Evolutionary conservation across 2,113 vertebrate genomes (phyloP).

Genomic region (Dasypus novemcinctus): DNA sequence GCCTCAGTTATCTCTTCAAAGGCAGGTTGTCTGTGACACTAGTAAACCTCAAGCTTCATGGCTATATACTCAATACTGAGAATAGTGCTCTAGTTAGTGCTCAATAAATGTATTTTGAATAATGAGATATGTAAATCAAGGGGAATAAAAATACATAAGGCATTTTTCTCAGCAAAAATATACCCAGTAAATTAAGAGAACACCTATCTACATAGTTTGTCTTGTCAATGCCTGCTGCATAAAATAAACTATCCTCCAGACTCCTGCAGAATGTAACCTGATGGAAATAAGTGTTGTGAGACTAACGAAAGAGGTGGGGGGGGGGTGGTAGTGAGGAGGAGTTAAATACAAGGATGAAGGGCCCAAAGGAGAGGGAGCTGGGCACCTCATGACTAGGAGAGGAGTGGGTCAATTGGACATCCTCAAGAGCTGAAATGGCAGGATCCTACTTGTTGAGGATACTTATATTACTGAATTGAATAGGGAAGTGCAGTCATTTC

Average conservation of each 20-base stretch:
- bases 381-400: too few species aligned
- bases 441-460: background rate
- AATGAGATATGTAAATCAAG: background rate
- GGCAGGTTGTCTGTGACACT: too few species aligned
- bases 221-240: background rate
- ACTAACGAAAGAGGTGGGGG: background rate
- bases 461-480: background rate
- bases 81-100: background rate
- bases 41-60: background rate
- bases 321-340: background rate
- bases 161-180: background rate
- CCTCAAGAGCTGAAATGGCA: background rate
- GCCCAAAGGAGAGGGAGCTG: background rate
- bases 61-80: background rate
- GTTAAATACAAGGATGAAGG: background rate
- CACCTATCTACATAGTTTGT: background rate
- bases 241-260: background rate
- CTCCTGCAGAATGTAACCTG: background rate
- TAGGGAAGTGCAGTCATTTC: background rate
- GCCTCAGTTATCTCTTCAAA: background rate
- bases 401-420: background rate
- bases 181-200: background rate
- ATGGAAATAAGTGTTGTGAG: background rate
- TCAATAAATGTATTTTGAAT: background rate
- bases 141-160: background rate